Conservation (phyloP, 2,113 vertebrate species). For the Campylorhamphus procurvoides region DNA sequence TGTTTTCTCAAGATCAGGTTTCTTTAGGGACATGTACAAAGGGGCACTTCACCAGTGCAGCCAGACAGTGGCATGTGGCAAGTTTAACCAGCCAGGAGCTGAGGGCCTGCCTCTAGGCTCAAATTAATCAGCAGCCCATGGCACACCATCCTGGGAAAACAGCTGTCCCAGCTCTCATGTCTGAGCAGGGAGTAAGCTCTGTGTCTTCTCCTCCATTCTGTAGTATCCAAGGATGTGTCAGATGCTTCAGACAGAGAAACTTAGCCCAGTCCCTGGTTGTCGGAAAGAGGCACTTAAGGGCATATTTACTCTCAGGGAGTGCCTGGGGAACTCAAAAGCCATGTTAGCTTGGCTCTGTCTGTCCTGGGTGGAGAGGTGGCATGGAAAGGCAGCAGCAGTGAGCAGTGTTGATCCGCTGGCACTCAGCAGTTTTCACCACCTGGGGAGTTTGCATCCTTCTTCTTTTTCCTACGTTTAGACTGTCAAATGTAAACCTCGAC, state of each 20-base stretch:
- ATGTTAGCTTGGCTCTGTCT: not conserved
- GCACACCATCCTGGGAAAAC: not conserved
- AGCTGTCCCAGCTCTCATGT: not conserved
- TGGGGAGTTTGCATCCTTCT: not conserved
- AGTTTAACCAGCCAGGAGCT: not conserved
- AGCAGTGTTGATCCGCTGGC: fast-evolving
- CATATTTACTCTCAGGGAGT: not conserved
- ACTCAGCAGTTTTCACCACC: not conserved
- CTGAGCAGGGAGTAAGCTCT: not conserved
- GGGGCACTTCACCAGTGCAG: not conserved
- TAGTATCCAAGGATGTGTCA: not conserved
- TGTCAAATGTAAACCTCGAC: not conserved
- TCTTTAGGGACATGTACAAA: not conserved
- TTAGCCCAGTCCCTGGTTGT: not conserved
- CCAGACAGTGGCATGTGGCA: not conserved
- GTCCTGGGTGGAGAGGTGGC: not conserved
- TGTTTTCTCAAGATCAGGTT: not conserved
- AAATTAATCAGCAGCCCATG: not conserved
- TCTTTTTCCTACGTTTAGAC: not conserved
- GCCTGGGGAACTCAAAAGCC: not conserved
- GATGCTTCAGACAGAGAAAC: not conserved
- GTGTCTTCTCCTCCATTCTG: not conserved
- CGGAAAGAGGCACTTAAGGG: not conserved
- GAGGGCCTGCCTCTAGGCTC: not conserved
- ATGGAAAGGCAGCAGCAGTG: not conserved